Base-by-base conservation (phyloP, 1,140 invertebrate species). In the Drosophila arawakana region DNA sequence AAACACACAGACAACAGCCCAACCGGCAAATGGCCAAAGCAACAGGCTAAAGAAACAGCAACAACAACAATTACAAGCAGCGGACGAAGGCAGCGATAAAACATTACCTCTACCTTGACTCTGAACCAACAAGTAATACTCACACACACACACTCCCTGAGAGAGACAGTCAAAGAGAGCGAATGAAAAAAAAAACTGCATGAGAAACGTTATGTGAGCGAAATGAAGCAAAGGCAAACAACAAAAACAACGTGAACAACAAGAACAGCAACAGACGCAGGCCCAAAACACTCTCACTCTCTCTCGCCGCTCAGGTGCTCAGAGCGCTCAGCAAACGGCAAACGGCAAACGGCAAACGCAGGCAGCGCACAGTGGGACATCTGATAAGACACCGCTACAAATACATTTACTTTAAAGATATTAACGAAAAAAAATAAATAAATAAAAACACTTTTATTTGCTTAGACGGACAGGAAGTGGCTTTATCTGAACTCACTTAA, bases 31-130 rank as follows among this genome's bases (percentile, higher is more conserved):
- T 30, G 25, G 25, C 25, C 25, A 30, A 30, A 84, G 66, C 74
- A 84, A 65, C 50, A 71, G 66, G 76, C 78, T 67, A 43, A 81
- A 72, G 46, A 54, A 61, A 11, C 47, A 73, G 30, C 81, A 66
- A 44, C 57, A 43, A 11, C 49, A 50, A 41, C 50, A 49, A 30
- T 35, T 18, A 55, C 10, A 39, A 13, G 15, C 54, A 62, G 61
- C 76, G 37, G 37, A 6, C 55, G 43, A n/a, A 55, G 30, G n/a
- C 52, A 35, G 18, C 70, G 76, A 79, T 77, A 69, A 80, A 73
- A 74, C 72, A 69, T 84, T 90, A 84, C 85, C 80, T 86, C 82
- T 91, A 91, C 91, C 91, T 92, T 91, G 91, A 91, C 90, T 91
- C 90, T 91, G 90, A 88, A 74, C 77, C 71, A 77, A 77, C 68